Base-by-base conservation (phyloP, 2,113 vertebrate genomes). In the Perccottus glenii region DNA sequence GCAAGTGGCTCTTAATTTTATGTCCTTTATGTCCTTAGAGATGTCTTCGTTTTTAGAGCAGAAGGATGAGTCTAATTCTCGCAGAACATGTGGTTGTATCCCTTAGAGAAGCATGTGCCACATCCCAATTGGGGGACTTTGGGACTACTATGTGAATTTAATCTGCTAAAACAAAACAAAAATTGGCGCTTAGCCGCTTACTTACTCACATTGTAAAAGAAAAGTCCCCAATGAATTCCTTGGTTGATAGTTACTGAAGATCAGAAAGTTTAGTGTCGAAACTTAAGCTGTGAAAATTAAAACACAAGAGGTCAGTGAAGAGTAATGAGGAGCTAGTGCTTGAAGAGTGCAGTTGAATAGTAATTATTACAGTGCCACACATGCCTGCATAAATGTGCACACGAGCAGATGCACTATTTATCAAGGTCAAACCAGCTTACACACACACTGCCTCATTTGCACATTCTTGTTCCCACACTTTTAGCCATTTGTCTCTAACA, bases 261-360 rank as follows among this genome's bases (percentile, higher is more conserved):
- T 77, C 73, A 70, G 9, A 67, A 80, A 70, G 81, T 80, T 76
- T 73, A 36, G 77, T 73, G 81, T 80, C 46, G 70, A 81, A 84
- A 81, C 78, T 74, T 77, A 6, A 47, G 67, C 50, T 3, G 62
- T 43, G 11, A 70, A 43, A 84, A 80, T 85, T 69, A 64, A 75
- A 73, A 35, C 5, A 1, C 51, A 10, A 4, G 66, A 78, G 85
- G 76, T 84, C 77, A 75, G 64, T 4, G 77, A 60, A 61, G 81
- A 85, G 59, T 79, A 78, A 85, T 80, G 65, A 82, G 64, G 49
- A 69, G 38, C 44, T 35, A 52, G 60, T 68, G 71, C 72, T 70
- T 78, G 53, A 75, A 33, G 60, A 8, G 58, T 47, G 27, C 51
- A 40, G 62, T 2, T 44, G 79, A 80, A 84, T 82, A 64, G 65